phyloP scores from a whole-genome alignment of 2,888 invertebrate genomes.

The Nomada hirtipes region DNA sequence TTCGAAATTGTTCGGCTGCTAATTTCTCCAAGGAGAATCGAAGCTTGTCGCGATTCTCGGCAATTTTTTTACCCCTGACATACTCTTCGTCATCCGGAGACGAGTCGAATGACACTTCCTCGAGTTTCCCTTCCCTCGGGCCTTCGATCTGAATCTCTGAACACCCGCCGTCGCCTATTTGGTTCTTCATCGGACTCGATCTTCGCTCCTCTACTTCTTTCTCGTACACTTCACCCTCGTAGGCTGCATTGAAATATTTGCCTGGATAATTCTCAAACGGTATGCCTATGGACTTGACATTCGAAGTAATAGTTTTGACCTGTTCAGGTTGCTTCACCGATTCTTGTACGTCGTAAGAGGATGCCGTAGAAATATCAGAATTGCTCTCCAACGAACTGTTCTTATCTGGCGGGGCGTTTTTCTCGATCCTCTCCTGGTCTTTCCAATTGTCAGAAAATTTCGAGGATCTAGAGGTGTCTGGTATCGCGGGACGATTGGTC shows the following conservation, averaged over 20 bases:
- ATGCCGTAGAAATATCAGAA: neutral
- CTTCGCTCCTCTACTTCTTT: neutral
- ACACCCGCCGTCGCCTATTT: constrained; percentile 19
- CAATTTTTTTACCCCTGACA: neutral
- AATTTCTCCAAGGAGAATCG: constrained; percentile 46
- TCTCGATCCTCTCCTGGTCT: neutral
- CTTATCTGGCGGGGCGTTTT: neutral
- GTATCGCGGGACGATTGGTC: neutral
- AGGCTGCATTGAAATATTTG: neutral
- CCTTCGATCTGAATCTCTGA: neutral
- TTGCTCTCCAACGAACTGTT: neutral
- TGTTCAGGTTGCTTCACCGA: neutral
- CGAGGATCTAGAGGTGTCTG: neutral
- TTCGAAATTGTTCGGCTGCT: constrained; percentile 50
- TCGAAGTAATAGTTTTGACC: neutral
- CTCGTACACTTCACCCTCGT: neutral
- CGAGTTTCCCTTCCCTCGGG: neutral
- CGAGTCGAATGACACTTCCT: neutral
- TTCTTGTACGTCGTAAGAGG: neutral
- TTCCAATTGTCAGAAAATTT: neutral
- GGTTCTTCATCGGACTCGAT: constrained; percentile 1
- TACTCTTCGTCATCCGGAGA: neutral
- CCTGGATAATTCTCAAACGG: neutral
- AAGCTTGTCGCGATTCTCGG: constrained; percentile 9
- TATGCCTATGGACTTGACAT: neutral